Evolutionary conservation across 2,888 invertebrate species (phyloP).

Genomic region (Platypus cylindrus): DNA sequence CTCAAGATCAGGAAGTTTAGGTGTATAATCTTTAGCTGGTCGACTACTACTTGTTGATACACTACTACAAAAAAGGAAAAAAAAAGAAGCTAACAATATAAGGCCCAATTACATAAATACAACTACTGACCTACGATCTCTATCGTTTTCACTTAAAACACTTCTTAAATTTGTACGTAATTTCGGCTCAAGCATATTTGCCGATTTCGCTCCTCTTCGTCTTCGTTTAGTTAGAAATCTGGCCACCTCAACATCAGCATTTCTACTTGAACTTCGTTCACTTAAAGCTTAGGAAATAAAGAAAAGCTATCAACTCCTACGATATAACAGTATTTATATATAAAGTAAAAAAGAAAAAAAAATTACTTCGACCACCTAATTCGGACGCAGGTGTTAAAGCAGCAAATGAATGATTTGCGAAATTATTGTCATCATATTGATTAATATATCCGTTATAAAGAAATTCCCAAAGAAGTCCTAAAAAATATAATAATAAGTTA

Average conservation of each 20-base stretch:
- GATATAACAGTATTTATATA: too few relatives aligned
- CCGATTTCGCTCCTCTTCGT: constrained; percentile 2
- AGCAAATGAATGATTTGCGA: neutral
- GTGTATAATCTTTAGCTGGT: constrained; percentile 2
- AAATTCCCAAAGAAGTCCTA: constrained; percentile 6
- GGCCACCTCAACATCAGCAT: constrained; percentile 3
- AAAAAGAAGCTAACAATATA: constrained; percentile 1
- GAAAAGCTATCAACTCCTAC: too few relatives aligned
- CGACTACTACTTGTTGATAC: neutral
- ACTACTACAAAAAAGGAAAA: neutral
- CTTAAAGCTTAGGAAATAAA: neutral
- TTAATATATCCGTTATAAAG: neutral
- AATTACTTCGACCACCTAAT: too few relatives aligned
- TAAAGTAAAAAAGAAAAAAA: too few relatives aligned
- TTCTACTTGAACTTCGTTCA: constrained; percentile 1
- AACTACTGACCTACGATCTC: neutral
- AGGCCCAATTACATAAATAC: neutral
- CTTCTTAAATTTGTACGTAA: constrained; percentile 1
- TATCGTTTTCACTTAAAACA: constrained; percentile 5
- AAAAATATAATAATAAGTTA: neutral
- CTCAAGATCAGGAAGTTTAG: constrained; percentile 1
- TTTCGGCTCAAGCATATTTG: neutral
- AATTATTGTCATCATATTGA: neutral
- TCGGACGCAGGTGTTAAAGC: neutral
- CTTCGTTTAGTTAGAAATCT: constrained; percentile 1